A percentile compares a stretch with the other conserved stretches of the same genome.
These are phyloP conservation scores for Epicampocera succincta DNA, from an alignment of 2,888 invertebrate genomes.

Conservation along the genomic window DNA sequence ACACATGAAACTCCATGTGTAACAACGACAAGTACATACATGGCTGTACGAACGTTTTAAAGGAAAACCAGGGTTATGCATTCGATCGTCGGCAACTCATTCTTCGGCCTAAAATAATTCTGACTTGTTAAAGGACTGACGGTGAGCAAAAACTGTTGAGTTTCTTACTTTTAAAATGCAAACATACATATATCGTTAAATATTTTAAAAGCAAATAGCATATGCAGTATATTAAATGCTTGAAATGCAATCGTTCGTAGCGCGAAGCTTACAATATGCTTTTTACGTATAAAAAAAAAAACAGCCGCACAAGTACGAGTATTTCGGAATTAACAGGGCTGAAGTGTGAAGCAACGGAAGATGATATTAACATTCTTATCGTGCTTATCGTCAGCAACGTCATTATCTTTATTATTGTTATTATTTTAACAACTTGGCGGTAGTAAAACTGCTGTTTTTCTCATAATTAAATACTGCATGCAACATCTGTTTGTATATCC, in stretches of 20 bases:
- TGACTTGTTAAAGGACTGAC: no score
- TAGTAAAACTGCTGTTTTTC: conserved; percentile 37
- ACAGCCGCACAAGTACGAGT: neutral
- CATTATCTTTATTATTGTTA: conserved; percentile 44
- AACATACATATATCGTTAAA: neutral
- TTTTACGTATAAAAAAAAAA: neutral
- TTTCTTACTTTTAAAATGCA: neutral
- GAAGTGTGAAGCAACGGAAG: conserved; percentile 13
- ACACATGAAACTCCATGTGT: no score
- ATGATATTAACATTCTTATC: conserved; percentile 45
- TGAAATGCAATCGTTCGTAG: no score
- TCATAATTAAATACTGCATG: conserved; percentile 57
- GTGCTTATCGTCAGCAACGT: conserved; percentile 32
- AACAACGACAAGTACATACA: no score
- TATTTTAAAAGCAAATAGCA: neutral
- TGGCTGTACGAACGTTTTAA: no score
- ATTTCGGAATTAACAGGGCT: neutral
- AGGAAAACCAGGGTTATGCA: no score
- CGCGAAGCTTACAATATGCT: no score
- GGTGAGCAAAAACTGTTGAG: no score
- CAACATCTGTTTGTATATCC: conserved; percentile 50
- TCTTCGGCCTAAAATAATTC: no score
- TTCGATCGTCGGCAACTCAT: no score
- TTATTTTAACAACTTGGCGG: conserved; percentile 28
- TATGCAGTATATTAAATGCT: no score